Percentiles rank a stretch among this genome's conserved stretches.
Conservation (phyloP, 2,113 vertebrate species). For the Aegotheles bennettii region DNA sequence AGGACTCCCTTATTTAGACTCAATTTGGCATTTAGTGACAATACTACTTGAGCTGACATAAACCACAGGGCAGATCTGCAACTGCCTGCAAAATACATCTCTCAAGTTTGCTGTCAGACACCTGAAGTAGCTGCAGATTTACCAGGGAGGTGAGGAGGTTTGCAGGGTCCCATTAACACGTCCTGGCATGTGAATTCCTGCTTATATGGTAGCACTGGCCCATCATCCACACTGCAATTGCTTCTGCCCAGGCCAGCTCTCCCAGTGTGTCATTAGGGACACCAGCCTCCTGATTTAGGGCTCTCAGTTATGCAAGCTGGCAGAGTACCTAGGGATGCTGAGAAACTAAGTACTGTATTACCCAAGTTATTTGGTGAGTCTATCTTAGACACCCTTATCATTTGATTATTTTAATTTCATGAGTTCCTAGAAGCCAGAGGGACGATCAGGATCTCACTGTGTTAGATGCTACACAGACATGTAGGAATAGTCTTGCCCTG, state of each 20-base stretch:
- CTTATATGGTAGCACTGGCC: background rate
- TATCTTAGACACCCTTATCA: background rate
- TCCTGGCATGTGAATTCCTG: background rate
- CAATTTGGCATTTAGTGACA: background rate
- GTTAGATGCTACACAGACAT: background rate
- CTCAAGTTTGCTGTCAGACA: background rate
- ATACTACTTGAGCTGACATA: background rate
- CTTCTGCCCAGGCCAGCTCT: background rate
- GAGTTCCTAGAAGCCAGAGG: background rate
- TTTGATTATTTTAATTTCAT: conserved; percentile 15
- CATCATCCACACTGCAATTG: background rate
- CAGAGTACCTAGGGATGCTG: background rate
- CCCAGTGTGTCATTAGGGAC: background rate
- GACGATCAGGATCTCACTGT: background rate
- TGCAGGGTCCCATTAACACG: background rate
- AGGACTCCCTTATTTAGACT: background rate
- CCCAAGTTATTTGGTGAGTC: background rate
- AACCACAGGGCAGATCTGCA: background rate
- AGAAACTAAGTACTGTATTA: background rate
- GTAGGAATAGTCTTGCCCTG: background rate
- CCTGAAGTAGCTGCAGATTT: background rate
- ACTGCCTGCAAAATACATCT: background rate
- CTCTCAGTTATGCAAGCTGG: background rate
- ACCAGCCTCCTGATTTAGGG: background rate
- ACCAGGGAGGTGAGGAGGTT: background rate